Evolutionary conservation across 2,797 vertebrate genomes (phyloP), one percentile per base, ranked within the genome.

Genomic region (Danionella dracula): DNA sequence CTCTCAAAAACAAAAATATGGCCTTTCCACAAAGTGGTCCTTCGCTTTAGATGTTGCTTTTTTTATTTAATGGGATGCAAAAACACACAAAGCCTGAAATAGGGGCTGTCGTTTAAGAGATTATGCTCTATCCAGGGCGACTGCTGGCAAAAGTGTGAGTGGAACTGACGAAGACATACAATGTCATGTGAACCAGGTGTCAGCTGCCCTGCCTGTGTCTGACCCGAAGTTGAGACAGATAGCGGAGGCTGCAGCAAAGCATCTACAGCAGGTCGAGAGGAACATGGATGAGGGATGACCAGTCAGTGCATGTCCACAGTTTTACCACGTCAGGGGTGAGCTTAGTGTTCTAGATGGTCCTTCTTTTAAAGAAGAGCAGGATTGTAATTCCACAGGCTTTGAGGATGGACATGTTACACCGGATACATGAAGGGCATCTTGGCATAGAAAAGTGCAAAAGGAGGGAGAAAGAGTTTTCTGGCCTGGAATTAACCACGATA

Each of bases 381-480:
- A 68, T 72, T 12, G 40, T 68, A 4, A 73, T 73, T 23, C 59
- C 58, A 17, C 54, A 63, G 2, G 11, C 44, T 2, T 20, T 68
- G 55, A 55, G 29, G 42, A 5, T 2, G 8, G 66, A 76, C 4
- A 60, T 77, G 27, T 8, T 77, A n/a, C n/a, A n/a, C n/a, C 1
- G 20, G 8, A 8, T 29, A 50, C 2, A 65, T 57, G 45, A 35
- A 67, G 21, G 45, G 42, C 19, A 68, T 72, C 8, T 29, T 44
- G 2, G 60, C 16, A 13, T 67, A 3, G 53, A 8, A 13, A 71
- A 10, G 57, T 32, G 16, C 4, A 66, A 67, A 17, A 60, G 56
- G 12, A 51, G 49, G 27, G 38, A 61, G 2, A 55, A 45, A 20
- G 49, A 10, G 21, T 42, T 2, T 49, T 59, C 12, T 68, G 51